These are phyloP conservation scores for Aldrovandia affinis DNA, from an alignment of 2,797 vertebrate species.

Conservation along the genomic window DNA sequence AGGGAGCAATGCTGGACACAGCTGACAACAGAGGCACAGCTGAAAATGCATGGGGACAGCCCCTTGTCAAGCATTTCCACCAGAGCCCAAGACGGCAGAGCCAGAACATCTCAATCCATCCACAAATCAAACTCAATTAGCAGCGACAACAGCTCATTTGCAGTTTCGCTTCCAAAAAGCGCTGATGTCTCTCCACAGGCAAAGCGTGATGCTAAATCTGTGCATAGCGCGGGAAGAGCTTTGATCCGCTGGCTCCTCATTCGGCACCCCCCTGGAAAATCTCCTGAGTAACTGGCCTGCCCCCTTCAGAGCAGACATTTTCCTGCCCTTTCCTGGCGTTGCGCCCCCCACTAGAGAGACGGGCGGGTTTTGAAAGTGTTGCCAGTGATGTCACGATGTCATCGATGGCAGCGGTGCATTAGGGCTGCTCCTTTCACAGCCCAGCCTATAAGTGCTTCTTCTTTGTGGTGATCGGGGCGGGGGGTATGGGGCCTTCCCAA, in stretches of 20 bases:
- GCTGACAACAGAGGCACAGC: background rate
- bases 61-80: background rate
- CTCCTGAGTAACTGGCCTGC: no score
- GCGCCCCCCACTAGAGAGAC: no score
- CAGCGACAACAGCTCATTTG: background rate
- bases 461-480: no score
- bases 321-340: no score
- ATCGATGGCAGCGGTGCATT: no score
- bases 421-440: background rate
- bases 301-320: no score
- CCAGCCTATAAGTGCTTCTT: background rate
- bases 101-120: background rate
- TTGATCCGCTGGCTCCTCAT: background rate
- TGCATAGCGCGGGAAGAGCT: background rate
- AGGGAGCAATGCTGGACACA: background rate
- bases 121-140: constrained; percentile 17
- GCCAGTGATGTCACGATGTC: background rate
- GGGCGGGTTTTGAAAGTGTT: background rate
- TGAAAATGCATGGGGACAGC: background rate
- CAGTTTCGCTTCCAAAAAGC: background rate
- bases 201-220: background rate
- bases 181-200: background rate
- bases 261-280: no score
- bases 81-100: background rate
- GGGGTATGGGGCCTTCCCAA: no score